These are phyloP conservation scores for Operophtera brumata DNA, from an alignment of 2,888 invertebrate genomes.

Conservation along the genomic window DNA sequence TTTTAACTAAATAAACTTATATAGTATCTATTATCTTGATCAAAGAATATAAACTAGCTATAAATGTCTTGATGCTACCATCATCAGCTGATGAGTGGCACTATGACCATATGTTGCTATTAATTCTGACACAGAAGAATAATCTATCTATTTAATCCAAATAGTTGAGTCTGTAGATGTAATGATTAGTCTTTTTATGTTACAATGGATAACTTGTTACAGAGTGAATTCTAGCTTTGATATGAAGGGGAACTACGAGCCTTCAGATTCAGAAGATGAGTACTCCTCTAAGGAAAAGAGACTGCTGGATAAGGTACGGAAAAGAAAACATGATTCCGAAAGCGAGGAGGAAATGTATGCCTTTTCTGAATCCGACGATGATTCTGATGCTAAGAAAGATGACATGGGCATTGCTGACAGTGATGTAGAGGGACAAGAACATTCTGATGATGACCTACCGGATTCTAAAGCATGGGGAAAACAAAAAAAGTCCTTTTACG, in stretches of 20 bases:
- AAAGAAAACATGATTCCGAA: conserved; percentile 76
- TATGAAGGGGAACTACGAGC: conserved; percentile 80
- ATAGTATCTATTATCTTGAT: too few relatives aligned
- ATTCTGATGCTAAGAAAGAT: conserved; percentile 68
- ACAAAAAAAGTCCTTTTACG: conserved; percentile 88
- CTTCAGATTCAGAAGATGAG: conserved; percentile 87
- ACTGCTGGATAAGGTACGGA: conserved; percentile 81
- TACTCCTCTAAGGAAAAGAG: conserved; percentile 84
- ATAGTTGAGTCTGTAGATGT: too few relatives aligned
- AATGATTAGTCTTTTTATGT: not conserved
- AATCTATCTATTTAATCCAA: too few relatives aligned
- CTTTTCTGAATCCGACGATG: conserved; percentile 76
- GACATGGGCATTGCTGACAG: conserved; percentile 81
- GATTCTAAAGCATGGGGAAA: conserved; percentile 94
- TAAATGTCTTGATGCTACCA: not conserved
- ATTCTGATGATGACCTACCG: conserved; percentile 85
- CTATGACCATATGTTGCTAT: not conserved
- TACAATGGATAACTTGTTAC: conserved; percentile 40
- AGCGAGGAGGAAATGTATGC: conserved; percentile 84
- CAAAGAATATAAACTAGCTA: not conserved
- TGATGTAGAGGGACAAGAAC: conserved; percentile 89
- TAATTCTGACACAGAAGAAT: too few relatives aligned
- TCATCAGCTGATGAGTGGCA: not conserved
- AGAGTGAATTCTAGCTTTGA: conserved; percentile 68
- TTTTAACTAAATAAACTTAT: too few relatives aligned